Evolutionary conservation across 2,888 invertebrate genomes (phyloP), one percentile per base, ranked within the genome.

Genomic region (Tromatobia lineatoria): DNA sequence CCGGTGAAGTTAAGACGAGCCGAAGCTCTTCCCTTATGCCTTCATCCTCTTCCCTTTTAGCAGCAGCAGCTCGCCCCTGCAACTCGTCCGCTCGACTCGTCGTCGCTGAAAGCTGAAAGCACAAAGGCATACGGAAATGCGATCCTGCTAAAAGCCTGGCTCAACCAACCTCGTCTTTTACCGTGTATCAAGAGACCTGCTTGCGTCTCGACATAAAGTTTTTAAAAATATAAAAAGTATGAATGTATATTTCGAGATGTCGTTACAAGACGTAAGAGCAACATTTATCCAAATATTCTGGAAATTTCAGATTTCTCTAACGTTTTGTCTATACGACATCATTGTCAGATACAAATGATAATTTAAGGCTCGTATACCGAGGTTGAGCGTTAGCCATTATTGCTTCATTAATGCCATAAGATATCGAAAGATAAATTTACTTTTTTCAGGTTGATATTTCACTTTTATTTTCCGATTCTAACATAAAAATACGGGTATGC

Each of bases 61-160:
- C 59, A 45, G 73, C 73, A 73, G 47, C 73, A 45, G 73, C 73
- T 59, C 45, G 25, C 45, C 59, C 73, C 61, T 29, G 69, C 69
- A 38, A 38, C 82, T 59, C 54, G 69, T 69, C 57, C n/a, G 29
- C 61, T 34, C 29, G 38, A 42, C 15, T 75, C 70, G 69, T 50
- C 82, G 78, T 74, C 82, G 85, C 47, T 86, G 85, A 86, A 83
- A 87, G 83, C 86, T 83, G 86, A 81, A 81, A 86, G 87, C 83
- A 88, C 87, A 88, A 88, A 88, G 88, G 81, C 83, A 64, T 64
- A 73, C 86, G 86, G 88, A 86, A 88, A 88, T 85, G 87, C 88
- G 87, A 87, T 86, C 87, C 86, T 85, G 79, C 87, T 88, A 88
- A 88, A 88, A 88, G 88, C 87, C 85, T 74, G 79, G 78, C 80